Evolutionary conservation across 2,113 vertebrate species (phyloP).

Genomic region (Nannospalax galili): DNA sequence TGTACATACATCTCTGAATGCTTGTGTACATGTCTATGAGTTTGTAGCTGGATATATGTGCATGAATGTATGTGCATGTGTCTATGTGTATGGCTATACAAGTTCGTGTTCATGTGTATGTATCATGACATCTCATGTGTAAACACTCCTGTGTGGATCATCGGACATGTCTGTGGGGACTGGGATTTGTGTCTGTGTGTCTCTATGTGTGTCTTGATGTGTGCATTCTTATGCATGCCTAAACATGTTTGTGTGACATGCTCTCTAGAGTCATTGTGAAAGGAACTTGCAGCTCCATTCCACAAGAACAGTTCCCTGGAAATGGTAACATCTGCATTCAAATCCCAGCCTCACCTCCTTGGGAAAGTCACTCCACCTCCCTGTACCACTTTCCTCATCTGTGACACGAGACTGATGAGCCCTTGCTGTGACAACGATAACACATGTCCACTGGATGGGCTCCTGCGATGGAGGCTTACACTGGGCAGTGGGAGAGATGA

Average conservation of each 20-base stretch:
- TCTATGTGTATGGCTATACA: not conserved
- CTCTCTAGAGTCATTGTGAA: not conserved
- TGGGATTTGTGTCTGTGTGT: not conserved
- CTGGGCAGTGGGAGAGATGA: not conserved
- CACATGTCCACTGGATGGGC: not conserved
- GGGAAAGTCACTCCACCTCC: not conserved
- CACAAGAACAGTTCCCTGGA: not conserved
- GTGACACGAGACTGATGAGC: not conserved
- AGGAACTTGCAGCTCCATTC: not conserved
- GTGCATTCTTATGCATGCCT: not conserved
- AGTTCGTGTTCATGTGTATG: no score
- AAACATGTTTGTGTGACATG: not conserved
- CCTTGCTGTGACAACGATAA: not conserved
- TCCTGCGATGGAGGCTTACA: rapidly evolving
- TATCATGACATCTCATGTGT: not conserved
- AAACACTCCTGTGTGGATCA: not conserved
- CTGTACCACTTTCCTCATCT: not conserved
- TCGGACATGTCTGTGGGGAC: not conserved
- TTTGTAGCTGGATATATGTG: not conserved
- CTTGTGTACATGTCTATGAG: not conserved
- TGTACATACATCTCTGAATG: not conserved
- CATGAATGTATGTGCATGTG: not conserved
- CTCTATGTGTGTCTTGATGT: not conserved
- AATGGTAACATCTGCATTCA: not conserved
- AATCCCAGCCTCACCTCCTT: not conserved